Base-by-base conservation (phyloP, 2,797 vertebrate genomes). In the Scleropages formosus region DNA sequence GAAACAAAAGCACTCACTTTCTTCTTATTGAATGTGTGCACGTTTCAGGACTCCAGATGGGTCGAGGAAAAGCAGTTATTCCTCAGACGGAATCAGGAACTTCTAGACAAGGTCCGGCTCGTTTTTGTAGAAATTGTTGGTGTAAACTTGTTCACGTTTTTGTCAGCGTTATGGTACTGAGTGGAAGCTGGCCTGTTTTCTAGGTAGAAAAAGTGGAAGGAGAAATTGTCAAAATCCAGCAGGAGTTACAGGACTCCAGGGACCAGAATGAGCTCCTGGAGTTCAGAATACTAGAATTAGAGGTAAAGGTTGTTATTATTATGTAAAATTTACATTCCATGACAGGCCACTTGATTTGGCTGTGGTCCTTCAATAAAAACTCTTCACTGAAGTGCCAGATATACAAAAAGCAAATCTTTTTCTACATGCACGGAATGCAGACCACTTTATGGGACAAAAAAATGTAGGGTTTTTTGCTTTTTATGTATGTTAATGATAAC, bases 61-160 rank as follows among this genome's bases (percentile, higher is more conserved):
- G 97, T 99, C 79, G 98, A 99, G 86, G 98, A 99, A 88, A 99
- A 98, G 82, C 98, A 99, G 82, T 93, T 97, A 78, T 99, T 98
- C 88, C 87, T 98, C 83, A 93, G 94, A 79, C 92, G 96, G 86
- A 99, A 99, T 86, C 98, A 99, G 86, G 97, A 99, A 82, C 92
- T 99, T 80, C 85, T 96, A 80, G 96, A 99, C 7, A 98, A 97
- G 96, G 98, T 99, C 88, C 22, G 27, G n/a, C n/a, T 56, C 15
- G 20, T 47, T 8, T 11, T 64, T 26, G 8, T 62, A 18, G 58
- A 22, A 4, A 44, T 39, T 66, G 51, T 0, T 6, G 1, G 47
- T 56, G n/a, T 15, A 64, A 51, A 65, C 44, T 8, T 46, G 58
- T 44, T 10, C 22, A n/a, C n/a, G 46, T 44, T 39, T 8, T 39